Evolutionary conservation across 2,113 vertebrate genomes (phyloP).

Genomic region (Lophotis ruficrista): DNA sequence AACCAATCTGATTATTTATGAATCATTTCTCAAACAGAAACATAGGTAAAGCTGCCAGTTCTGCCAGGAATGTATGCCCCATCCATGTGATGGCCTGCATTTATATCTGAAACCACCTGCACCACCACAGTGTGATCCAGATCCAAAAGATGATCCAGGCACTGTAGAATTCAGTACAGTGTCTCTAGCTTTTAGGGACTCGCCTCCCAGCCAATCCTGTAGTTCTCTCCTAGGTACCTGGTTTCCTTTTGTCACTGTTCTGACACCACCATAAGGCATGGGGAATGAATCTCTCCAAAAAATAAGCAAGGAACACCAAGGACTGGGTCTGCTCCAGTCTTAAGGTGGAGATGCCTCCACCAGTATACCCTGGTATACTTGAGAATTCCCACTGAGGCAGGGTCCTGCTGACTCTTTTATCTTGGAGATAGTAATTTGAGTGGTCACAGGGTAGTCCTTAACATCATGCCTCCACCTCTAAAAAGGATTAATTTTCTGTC

Average conservation of each 20-base stretch:
- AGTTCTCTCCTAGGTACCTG: background rate
- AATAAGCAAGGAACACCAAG: background rate
- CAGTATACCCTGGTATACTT: background rate
- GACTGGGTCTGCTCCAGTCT: background rate
- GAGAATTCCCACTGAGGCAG: background rate
- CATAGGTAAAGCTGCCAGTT: background rate
- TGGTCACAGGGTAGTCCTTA: background rate
- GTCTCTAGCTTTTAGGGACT: background rate
- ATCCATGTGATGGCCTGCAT: background rate
- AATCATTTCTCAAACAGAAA: conserved; percentile 36
- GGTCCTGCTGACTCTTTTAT: background rate
- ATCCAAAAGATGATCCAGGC: background rate
- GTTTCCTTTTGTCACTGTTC: background rate
- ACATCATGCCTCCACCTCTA: background rate
- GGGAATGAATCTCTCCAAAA: background rate
- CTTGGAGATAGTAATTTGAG: background rate
- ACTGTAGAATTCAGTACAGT: background rate
- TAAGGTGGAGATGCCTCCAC: background rate
- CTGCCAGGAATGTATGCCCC: background rate
- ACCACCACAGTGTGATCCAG: background rate
- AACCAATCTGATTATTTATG: conserved; percentile 34
- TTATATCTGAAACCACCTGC: background rate
- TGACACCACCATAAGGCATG: background rate
- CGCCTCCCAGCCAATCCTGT: accelerated
- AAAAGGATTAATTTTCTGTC: background rate